These are phyloP conservation scores for Oncorhynchus tshawytscha DNA, from an alignment of 2,113 vertebrate genomes.

Conservation along the genomic window DNA sequence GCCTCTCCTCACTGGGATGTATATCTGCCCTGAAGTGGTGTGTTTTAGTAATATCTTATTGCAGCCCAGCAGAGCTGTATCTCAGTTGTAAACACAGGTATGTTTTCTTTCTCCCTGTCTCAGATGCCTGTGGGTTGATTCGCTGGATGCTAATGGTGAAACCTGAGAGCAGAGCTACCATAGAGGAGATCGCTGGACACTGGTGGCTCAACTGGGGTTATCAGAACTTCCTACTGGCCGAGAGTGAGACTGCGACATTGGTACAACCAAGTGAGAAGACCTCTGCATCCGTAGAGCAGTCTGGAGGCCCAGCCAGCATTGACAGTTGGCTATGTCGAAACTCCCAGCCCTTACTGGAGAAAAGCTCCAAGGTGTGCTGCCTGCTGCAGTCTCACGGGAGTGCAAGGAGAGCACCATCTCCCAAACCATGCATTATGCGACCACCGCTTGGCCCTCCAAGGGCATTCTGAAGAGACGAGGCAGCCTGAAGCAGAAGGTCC, in stretches of 20 bases:
- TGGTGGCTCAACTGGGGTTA: conserved; percentile 99
- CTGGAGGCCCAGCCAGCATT: conserved; percentile 69
- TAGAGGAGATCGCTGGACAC: conserved; percentile 92
- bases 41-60: background rate
- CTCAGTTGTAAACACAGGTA: no score
- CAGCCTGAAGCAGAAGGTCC: conserved; percentile 67
- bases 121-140: conserved; percentile 96
- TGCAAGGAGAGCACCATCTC: conserved; percentile 88
- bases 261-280: conserved; percentile 17
- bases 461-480: conserved; percentile 88
- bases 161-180: conserved; percentile 88
- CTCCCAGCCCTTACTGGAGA: conserved; percentile 89
- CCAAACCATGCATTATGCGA: conserved; percentile 70
- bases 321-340: conserved; percentile 88
- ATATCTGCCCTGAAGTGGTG: background rate
- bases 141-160: conserved; percentile 98
- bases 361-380: conserved; percentile 87
- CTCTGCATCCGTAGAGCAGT: conserved; percentile 24
- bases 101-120: conserved; percentile 7
- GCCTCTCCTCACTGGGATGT: background rate
- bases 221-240: conserved; percentile 63
- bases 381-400: conserved; percentile 81
- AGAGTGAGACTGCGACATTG: conserved; percentile 61
- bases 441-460: conserved; percentile 76
- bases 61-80: background rate